Base-by-base conservation (phyloP, 53 echinoderm and acorn worm genomes). In the Echinarachnius parma region DNA sequence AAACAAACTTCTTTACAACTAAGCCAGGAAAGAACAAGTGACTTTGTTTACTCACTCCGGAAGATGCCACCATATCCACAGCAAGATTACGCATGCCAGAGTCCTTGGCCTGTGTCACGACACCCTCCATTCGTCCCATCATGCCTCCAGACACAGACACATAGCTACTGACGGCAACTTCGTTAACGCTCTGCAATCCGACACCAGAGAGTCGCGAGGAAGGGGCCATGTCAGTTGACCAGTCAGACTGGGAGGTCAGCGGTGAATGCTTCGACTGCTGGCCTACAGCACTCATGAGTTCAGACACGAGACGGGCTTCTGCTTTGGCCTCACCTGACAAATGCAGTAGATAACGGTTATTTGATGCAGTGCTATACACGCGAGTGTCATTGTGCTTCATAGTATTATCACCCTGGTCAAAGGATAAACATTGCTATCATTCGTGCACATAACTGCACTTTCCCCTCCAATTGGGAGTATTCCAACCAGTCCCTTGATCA, bases 291-390 rank as follows among this genome's bases (percentile, higher is more conserved):
- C 48, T 61, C 66, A 61, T 84, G 15, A 79, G 49, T 27, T 84
- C 71, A 27, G 86, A 81, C 66, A 89, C 79, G 47, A 86, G 39
- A 21, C 79, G 72, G 62, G 27, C 47, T 35, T 88, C 83, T 9
- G 54, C 76, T 45, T 82, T 86, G 30, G 42, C 57, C 27, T 72
- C 58, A 36, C 74, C 74, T 72, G 33, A n/a, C n/a, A n/a, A n/a
- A n/a, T n/a, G n/a, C n/a, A n/a, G n/a, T n/a, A n/a, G n/a, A n/a
- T n/a, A n/a, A n/a, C n/a, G n/a, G n/a, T n/a, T n/a, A n/a, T n/a
- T n/a, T n/a, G n/a, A n/a, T n/a, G n/a, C n/a, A n/a, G n/a, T n/a
- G n/a, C n/a, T n/a, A n/a, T n/a, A n/a, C n/a, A n/a, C n/a, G n/a
- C n/a, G n/a, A n/a, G n/a, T n/a, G n/a, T n/a, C n/a, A n/a, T n/a